Conservation (phyloP, 2,888 invertebrate genomes). For the Amphipyra berbera region DNA sequence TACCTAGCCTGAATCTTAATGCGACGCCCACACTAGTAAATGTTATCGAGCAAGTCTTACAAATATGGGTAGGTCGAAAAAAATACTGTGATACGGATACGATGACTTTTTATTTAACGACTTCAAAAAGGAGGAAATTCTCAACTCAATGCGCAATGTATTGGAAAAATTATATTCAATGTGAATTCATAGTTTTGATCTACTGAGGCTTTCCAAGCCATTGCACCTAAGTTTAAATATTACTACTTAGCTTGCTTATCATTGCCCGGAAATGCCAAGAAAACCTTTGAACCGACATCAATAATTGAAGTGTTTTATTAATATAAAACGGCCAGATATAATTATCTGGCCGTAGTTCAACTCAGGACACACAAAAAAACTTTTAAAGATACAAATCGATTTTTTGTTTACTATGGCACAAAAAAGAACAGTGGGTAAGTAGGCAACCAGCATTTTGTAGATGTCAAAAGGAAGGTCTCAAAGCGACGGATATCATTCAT, state of each 20-base stretch:
- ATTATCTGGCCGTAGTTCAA: constrained; percentile 27
- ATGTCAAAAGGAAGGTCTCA: not conserved
- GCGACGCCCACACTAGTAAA: constrained; percentile 47
- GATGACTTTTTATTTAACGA: not conserved
- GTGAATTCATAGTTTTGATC: not conserved
- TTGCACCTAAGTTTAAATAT: not conserved
- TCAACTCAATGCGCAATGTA: not conserved
- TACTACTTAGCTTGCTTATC: too few relatives aligned
- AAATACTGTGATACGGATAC: constrained; percentile 8
- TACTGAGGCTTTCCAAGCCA: not conserved
- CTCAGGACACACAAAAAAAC: constrained; percentile 19
- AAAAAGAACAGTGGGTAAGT: not conserved
- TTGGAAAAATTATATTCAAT: too few relatives aligned
- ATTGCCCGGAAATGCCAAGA: constrained; percentile 15
- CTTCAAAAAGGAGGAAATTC: not conserved
- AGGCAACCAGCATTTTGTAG: not conserved
- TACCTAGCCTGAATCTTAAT: constrained; percentile 56
- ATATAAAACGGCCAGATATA: too few relatives aligned
- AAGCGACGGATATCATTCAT: not conserved
- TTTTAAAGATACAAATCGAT: constrained; percentile 1
- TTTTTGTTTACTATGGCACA: not conserved
- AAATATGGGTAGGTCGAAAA: constrained; percentile 44
- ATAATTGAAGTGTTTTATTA: constrained; percentile 37
- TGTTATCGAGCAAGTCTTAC: constrained; percentile 35
- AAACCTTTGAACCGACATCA: constrained; percentile 19